Percentiles rank a stretch among this genome's conserved stretches.
phyloP scores from a whole-genome alignment of 2,113 vertebrate genomes.

The Nesoenas mayeri region DNA sequence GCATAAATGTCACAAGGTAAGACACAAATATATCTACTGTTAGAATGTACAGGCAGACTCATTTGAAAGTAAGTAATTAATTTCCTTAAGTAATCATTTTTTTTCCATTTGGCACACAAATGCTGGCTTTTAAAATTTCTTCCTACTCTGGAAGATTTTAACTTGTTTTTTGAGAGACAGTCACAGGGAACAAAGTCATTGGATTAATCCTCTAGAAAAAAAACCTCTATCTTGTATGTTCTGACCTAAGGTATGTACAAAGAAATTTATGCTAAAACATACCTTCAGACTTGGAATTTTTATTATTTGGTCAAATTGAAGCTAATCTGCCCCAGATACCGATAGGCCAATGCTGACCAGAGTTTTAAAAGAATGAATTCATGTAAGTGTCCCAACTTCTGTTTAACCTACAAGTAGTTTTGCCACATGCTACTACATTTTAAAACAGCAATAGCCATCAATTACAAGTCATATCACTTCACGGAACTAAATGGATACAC shows the following conservation, averaged over 20 bases:
- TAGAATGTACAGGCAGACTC: conserved; percentile 53
- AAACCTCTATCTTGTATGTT: rapidly evolving
- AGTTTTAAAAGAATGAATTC: background rate
- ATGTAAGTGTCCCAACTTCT: background rate
- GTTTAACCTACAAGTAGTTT: background rate
- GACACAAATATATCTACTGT: background rate
- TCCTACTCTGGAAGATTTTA: background rate
- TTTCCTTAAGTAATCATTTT: background rate
- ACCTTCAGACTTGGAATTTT: background rate
- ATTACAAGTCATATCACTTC: background rate
- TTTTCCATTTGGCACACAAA: background rate
- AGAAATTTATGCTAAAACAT: background rate
- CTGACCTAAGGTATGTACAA: background rate
- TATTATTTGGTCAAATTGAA: background rate
- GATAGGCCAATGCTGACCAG: background rate
- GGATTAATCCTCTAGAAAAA: background rate
- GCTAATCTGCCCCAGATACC: background rate
- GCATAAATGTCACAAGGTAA: background rate
- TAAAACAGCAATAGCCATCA: background rate
- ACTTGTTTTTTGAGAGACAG: background rate
- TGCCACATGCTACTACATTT: background rate
- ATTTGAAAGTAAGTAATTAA: background rate
- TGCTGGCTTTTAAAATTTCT: background rate
- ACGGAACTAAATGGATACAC: background rate
- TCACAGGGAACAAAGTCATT: background rate